Base-by-base conservation (phyloP, 2,113 vertebrate species). In the Epinephelus lanceolatus region DNA sequence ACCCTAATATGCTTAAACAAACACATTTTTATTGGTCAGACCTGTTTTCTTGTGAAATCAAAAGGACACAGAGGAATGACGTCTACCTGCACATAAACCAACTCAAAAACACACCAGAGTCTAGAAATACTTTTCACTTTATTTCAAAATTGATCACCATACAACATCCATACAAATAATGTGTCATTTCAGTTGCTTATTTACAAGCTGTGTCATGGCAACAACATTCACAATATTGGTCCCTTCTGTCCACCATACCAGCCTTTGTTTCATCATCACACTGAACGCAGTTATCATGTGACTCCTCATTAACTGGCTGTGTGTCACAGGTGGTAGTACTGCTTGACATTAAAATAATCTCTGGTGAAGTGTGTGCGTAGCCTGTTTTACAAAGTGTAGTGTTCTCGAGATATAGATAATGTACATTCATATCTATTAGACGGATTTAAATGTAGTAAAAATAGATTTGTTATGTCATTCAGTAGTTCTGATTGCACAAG, bases 121-220 rank as follows among this genome's bases (percentile, higher is more conserved):
- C 21, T 65, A 87, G 10, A 92, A 86, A 90, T 47, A 52, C 3
- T 13, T 23, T 66, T 5, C 17, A 68, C 33, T 91, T 87, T 85
- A 89, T 89, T 90, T 79, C 17, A 85, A 85, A 90, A 78, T 37
- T 0, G 11, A 79, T 84, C 57, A 79, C 2, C 27, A 71, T 33
- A 88, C 60, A 86, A 56, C 27, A 66, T 11, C 86, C 75, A 62
- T 59, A 85, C 71, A 78, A 49, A 86, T 55, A 75, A 78, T 10
- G 4, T 15, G 15, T 27, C 2, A 52, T 45, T 60, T 70, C 12
- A 37, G 25, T 62, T 51, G 53, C 53, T 47, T 59, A 40, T 59
- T 77, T 57, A 53, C 27, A 86, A 68, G 49, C 71, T 30, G 47
- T 14, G 1, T 37, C 47, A n/a, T 33, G 19, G 23, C 27, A 70